phyloP scores from a whole-genome alignment of 92 coral and sea anemone genomes.

The Micromussa lordhowensis region DNA sequence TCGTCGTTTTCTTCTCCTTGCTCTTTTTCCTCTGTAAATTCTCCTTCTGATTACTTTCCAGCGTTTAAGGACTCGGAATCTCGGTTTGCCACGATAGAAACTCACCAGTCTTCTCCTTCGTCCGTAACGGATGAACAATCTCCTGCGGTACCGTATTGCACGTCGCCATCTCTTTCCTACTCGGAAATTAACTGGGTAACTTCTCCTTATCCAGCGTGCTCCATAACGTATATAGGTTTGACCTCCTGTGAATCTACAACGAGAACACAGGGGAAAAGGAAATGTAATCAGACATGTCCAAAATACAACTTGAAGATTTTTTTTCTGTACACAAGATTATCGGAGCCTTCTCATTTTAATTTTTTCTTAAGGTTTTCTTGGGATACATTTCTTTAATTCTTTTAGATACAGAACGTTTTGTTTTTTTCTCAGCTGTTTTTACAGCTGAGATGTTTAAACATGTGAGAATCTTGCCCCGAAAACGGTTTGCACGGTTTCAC shows the following conservation, averaged over 20 bases:
- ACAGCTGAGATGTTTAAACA: no score
- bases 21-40: background rate
- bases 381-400: no score
- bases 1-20: slow-evolving; percentile 13
- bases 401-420: no score
- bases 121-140: slow-evolving; percentile 12
- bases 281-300: background rate
- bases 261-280: background rate
- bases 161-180: background rate
- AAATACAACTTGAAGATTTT: no score
- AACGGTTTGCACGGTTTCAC: no score
- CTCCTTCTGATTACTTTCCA: slow-evolving; percentile 3
- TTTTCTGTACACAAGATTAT: no score
- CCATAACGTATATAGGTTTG: background rate
- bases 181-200: background rate
- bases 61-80: background rate
- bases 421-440: no score
- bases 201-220: slow-evolving; percentile 15
- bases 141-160: background rate
- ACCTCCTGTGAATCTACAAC: slow-evolving; percentile 14
- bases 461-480: no score
- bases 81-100: slow-evolving; percentile 13
- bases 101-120: slow-evolving; percentile 3
- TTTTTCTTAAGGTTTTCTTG: no score
- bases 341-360: no score